Conservation (phyloP, 2,113 vertebrate species). For the Odocoileus virginianus region DNA sequence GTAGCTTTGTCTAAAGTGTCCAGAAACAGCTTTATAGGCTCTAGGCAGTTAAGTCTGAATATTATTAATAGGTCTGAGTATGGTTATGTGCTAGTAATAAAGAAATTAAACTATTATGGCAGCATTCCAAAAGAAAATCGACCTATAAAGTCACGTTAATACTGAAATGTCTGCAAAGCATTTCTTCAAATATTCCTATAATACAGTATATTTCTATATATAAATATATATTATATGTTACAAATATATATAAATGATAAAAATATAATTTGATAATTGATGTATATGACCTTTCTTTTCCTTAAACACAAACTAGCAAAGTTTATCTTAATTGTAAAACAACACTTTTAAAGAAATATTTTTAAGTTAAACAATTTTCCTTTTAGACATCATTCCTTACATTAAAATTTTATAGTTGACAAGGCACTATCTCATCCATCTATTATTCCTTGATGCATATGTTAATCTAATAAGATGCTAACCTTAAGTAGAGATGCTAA, state of each 20-base stretch:
- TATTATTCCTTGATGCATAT: not conserved
- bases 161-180: not conserved
- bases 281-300: not conserved
- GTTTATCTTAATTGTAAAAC: not conserved
- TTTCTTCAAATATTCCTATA: not conserved
- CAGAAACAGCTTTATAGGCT: not conserved
- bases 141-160: not conserved
- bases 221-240: not conserved
- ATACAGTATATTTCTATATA: not conserved
- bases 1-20: not conserved
- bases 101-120: not conserved
- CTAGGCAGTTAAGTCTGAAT: not conserved
- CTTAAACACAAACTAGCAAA: not conserved
- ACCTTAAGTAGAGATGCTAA: not conserved
- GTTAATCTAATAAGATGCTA: not conserved
- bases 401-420: slow-evolving; percentile 13
- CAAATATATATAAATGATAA: not conserved
- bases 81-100: not conserved
- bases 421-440: not conserved
- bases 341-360: not conserved
- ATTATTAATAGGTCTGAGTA: not conserved
- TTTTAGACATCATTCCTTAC: not conserved
- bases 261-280: not conserved
- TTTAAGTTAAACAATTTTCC: not conserved
- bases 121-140: not conserved